A percentile compares a stretch with the other conserved stretches of the same genome.
Conservation (phyloP, 2,113 vertebrate genomes). For the Chroicocephalus ridibundus region DNA sequence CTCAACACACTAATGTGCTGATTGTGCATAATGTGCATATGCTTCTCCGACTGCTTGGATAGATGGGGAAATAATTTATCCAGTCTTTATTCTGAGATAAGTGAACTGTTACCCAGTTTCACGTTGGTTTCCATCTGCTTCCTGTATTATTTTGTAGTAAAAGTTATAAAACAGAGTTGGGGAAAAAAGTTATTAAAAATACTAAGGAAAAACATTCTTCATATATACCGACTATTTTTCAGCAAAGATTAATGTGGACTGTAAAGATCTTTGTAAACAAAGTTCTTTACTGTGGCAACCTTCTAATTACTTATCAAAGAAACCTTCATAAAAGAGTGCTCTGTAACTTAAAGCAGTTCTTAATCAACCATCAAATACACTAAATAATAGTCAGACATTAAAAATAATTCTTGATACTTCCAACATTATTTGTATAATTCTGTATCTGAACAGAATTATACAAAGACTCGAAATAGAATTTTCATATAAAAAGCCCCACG, state of each 20-base stretch:
- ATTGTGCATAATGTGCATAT: background rate
- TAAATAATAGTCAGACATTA: background rate
- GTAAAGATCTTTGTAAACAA: background rate
- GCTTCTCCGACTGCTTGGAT: background rate
- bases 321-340: background rate
- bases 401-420: background rate
- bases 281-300: background rate
- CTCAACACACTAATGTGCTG: background rate
- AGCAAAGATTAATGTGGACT: background rate
- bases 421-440: background rate
- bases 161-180: background rate
- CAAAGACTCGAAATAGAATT: background rate
- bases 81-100: background rate
- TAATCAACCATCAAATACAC: background rate
- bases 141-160: background rate
- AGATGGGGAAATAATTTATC: background rate
- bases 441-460: background rate
- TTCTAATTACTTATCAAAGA: background rate
- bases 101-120: background rate
- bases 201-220: background rate
- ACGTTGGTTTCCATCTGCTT: background rate
- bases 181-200: background rate
- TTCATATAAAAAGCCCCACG: background rate
- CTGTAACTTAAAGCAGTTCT: background rate
- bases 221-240: background rate